Evolutionary conservation across 2,797 vertebrate genomes (phyloP).

Genomic region (Poecilia picta): DNA sequence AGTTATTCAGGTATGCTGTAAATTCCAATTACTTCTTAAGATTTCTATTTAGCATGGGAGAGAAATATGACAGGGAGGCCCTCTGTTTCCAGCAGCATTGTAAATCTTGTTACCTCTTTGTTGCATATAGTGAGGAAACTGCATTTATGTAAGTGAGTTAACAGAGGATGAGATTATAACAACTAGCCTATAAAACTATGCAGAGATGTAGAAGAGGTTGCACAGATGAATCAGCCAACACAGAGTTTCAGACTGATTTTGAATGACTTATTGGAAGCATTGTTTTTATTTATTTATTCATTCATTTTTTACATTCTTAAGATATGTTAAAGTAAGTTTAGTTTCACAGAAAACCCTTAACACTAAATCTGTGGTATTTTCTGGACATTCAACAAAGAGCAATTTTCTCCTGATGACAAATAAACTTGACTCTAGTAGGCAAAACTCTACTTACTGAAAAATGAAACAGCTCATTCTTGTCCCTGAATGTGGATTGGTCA

Average conservation of each 20-base stretch:
- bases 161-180: conserved; percentile 52
- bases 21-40: conserved; percentile 91
- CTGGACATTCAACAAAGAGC: background rate
- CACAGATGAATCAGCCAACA: background rate
- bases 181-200: conserved; percentile 47
- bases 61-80: conserved; percentile 71
- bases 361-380: background rate
- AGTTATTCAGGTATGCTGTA: conserved; percentile 91
- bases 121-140: conserved; percentile 57
- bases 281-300: background rate
- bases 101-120: conserved; percentile 82
- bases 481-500: background rate
- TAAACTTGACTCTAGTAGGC: background rate
- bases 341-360: background rate
- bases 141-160: conserved; percentile 59
- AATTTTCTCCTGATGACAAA: background rate
- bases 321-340: background rate
- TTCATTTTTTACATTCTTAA: background rate
- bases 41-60: conserved; percentile 86
- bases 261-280: background rate
- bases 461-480: background rate
- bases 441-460: background rate
- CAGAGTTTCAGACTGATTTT: background rate
- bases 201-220: background rate
- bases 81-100: conserved; percentile 79